Conservation (phyloP, 2,888 invertebrate species). For the Gandaritis pyraliata region DNA sequence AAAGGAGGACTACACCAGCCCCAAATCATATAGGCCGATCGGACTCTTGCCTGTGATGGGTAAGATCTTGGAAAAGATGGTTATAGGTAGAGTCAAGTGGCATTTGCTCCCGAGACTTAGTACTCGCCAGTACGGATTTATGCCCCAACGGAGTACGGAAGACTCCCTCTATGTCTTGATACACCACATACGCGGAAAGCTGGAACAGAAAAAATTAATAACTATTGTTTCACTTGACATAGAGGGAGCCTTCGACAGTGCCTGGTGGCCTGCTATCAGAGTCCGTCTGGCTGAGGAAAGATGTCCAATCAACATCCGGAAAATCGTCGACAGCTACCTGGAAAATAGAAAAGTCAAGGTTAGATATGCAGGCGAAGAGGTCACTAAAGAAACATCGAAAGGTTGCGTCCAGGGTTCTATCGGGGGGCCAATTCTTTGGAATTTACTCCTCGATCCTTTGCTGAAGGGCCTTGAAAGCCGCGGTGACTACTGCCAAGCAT, state of each 20-base stretch:
- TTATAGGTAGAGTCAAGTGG: not conserved
- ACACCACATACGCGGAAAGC: not conserved
- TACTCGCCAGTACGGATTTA: conserved; percentile 9
- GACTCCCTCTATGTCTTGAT: conserved; percentile 17
- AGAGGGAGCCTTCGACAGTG: not conserved
- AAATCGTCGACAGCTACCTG: not conserved
- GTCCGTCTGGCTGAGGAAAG: not conserved
- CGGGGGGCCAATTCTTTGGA: not conserved
- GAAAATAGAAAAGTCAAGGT: not conserved
- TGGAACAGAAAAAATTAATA: not conserved
- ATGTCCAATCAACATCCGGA: not conserved
- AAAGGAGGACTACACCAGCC: not conserved
- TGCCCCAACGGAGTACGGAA: conserved; percentile 16
- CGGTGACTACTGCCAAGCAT: too few relatives aligned
- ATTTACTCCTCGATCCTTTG: too few relatives aligned
- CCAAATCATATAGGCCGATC: too few relatives aligned
- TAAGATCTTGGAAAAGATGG: not conserved
- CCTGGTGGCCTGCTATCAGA: not conserved
- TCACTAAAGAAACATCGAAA: not conserved
- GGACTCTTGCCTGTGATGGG: not conserved
- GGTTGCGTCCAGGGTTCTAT: not conserved
- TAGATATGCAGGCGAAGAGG: not conserved
- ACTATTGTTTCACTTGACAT: not conserved
- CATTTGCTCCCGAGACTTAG: not conserved
- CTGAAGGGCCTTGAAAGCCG: too few relatives aligned